Evolutionary conservation across 2,797 vertebrate genomes (phyloP), one percentile per base, ranked within the genome.

Genomic region (Lepidocolaptes lacrymiger): DNA sequence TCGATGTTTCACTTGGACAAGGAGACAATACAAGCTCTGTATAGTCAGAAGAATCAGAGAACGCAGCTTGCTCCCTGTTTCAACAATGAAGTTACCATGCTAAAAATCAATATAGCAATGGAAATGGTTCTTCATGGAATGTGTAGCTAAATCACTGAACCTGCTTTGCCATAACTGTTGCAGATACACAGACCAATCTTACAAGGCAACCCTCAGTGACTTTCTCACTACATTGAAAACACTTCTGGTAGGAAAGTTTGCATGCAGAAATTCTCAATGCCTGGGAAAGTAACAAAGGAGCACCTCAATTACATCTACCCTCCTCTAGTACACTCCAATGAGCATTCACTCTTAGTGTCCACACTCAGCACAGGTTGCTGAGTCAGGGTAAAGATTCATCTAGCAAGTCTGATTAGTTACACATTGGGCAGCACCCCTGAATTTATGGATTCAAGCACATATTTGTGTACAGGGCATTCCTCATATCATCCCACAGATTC

Each of bases 241-340:
- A 41, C 17, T 66, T 51, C 13, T 41, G 37, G 68, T 2, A 66
- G 7, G 15, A 69, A 77, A 66, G 19, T 32, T 27, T 48, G 26
- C 46, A 17, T 12, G 32, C 12, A 19, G 73, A 84, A 83, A 77
- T 61, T 74, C 52, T 83, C 59, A 76, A 1, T 4, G 37, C 10
- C 41, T 37, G 30, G 51, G n/a, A 37, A 71, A 74, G 34, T 15
- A 74, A 52, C 23, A 41, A 46, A 77, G 41, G 11, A 59, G 26
- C 12, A 59, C 41, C 16, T 43, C 12, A 2, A 2, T 28, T n/a
- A 36, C 1, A 0, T 12, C 22, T 54, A 8, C 6, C 12, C 26
- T 67, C 41, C 51, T 43, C 32, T 12, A 23, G 7, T 13, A 37
- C 37, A 27, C 10, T 46, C 26, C 30, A 55, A 36, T 2, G 54